A percentile compares a stretch with the other conserved stretches of the same genome.
Evolutionary conservation across 2,888 invertebrate species (phyloP).

Genomic region (Marronus borbonicus): DNA sequence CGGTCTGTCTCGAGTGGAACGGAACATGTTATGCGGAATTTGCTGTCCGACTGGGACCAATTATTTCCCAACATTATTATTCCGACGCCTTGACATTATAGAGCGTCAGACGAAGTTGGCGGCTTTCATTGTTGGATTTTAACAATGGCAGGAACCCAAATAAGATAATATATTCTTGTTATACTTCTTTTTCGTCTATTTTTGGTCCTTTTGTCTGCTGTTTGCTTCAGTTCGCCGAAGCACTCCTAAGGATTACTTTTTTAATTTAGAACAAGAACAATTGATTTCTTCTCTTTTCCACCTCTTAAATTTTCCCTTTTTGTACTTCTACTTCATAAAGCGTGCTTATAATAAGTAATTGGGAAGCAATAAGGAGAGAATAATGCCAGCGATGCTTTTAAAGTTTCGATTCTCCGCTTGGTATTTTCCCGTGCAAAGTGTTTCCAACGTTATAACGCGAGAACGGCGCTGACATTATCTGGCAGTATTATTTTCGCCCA

Average conservation of each 20-base stretch:
- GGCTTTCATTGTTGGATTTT: conserved; percentile 23
- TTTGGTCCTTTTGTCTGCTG: neutral
- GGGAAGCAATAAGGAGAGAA: neutral
- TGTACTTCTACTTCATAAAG: neutral
- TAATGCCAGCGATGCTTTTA: neutral
- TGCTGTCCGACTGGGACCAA: conserved; percentile 24
- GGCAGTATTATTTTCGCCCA: neutral
- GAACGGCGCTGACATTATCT: neutral
- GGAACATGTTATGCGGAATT: conserved; percentile 21
- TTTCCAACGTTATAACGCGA: neutral
- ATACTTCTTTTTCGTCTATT: neutral
- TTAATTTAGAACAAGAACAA: too few relatives aligned
- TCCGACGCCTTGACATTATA: neutral
- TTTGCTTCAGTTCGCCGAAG: neutral
- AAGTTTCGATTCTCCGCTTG: neutral
- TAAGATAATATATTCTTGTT: conserved; percentile 7
- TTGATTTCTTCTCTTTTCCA: neutral
- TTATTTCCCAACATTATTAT: conserved; percentile 16
- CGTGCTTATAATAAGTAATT: neutral
- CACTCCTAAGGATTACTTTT: neutral
- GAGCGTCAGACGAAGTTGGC: neutral
- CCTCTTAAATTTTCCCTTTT: too few relatives aligned
- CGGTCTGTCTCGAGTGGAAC: neutral
- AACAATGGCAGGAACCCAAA: conserved; percentile 2
- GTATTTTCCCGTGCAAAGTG: neutral